A percentile compares a stretch with the other conserved stretches of the same genome.
Conservation (phyloP, 2,797 vertebrate genomes). For the Danionella dracula region DNA sequence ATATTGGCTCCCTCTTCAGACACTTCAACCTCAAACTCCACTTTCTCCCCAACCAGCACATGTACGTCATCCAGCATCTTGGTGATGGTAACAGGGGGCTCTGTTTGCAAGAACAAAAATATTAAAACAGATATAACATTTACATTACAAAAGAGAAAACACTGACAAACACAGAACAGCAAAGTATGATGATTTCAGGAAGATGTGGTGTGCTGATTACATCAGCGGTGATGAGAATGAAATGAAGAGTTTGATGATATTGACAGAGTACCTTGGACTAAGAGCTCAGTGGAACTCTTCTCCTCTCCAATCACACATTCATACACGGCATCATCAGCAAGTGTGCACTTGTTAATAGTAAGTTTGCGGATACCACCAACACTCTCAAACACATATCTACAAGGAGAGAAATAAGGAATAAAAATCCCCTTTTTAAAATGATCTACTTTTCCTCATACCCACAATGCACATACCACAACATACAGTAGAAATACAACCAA, state of each 20-base stretch:
- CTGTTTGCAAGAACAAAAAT: constrained; percentile 49
- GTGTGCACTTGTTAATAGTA: constrained; percentile 85
- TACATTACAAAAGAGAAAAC: constrained; percentile 3
- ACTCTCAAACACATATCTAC: constrained; percentile 85
- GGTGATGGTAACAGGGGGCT: constrained; percentile 78
- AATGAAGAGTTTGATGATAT: constrained; percentile 13
- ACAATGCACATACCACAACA: no score
- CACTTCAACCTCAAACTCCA: constrained; percentile 85
- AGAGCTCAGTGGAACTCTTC: constrained; percentile 81
- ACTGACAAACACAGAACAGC: constrained; percentile 2
- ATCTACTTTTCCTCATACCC: no score
- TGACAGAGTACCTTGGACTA: constrained; percentile 79
- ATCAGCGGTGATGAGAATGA: neutral
- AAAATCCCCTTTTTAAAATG: no score
- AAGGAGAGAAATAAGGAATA: neutral
- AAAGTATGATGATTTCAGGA: neutral
- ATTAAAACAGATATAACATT: neutral
- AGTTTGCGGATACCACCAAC: constrained; percentile 80
- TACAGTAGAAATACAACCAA: no score
- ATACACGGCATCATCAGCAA: constrained; percentile 86
- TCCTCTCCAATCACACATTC: constrained; percentile 83
- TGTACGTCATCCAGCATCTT: constrained; percentile 83
- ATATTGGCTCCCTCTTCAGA: constrained; percentile 86
- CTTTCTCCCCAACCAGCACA: constrained; percentile 80
- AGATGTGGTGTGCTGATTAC: neutral